Base-by-base conservation (phyloP, 2,113 vertebrate species). In the Istiophorus platypterus region DNA sequence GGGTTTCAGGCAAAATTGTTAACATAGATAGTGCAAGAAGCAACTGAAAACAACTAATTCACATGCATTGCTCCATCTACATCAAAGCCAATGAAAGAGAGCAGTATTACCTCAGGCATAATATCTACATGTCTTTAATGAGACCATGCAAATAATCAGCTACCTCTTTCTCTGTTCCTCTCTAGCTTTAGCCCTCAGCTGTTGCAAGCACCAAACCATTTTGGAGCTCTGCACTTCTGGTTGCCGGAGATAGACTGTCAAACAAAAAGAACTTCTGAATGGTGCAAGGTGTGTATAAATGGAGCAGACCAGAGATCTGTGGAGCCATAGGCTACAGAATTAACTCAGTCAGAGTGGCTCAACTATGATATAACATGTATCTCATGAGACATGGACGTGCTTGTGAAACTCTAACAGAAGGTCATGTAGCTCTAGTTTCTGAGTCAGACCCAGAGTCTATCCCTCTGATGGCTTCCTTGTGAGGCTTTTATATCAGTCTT, bases 381-480 rank as follows among this genome's bases (percentile, higher is more conserved):
- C 10, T 62, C 34, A 72, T 72, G 27, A 76, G 37, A 69, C 27
- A 45, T 34, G 34, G 8, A 54, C 39, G n/a, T 57, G 58, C 51
- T 65, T 17, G 5, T 62, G 18, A 49, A 64, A 58, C 49, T 56
- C 27, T 70, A 57, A 71, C 22, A 68, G 14, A 68, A 82, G 66
- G 54, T 72, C 73, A n/a, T 51, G 65, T 41, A 12, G 42, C 42
- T 42, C 24, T 34, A 34, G 34, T 58, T 71, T 76, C 52, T 51
- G 65, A 76, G 77, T 72, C 26, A 45, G 80, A 56, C 26, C 11
- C n/a, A 11, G 31, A 41, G n/a, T 15, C 13, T 63, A 2, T 29
- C 24, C 24, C 49, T 27, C 27, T 64, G 20, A 47, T 54, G 31
- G 57, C 58, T 18, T 49, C 14, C 11, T 70, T 56, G 15, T 22